Evolutionary conservation across 2,888 invertebrate genomes (phyloP).

Genomic region (Dendrolimus houi): DNA sequence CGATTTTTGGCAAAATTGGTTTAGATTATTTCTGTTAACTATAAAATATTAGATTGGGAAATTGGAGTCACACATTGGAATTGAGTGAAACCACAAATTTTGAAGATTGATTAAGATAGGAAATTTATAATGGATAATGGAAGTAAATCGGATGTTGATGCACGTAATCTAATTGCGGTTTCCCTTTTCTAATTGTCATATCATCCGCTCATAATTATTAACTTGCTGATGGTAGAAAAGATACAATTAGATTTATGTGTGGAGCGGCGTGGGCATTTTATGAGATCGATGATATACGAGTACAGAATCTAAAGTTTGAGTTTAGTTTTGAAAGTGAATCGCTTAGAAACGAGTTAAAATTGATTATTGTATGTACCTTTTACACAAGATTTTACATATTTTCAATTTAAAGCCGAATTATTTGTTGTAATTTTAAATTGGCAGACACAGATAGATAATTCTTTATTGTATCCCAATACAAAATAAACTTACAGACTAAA

Average conservation of each 20-base stretch:
- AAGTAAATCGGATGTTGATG: background rate
- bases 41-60: background rate
- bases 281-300: too few species aligned
- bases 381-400: too few species aligned
- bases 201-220: slow-evolving; percentile 34
- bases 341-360: too few species aligned
- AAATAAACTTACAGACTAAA: too few species aligned
- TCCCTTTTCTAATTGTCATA: slow-evolving; percentile 41
- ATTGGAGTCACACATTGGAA: background rate
- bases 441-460: too few species aligned
- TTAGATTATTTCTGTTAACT: background rate
- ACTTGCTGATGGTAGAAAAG: background rate
- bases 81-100: background rate
- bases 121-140: background rate
- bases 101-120: background rate
- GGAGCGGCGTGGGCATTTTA: too few species aligned
- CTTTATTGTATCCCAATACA: too few species aligned
- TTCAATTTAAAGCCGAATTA: too few species aligned
- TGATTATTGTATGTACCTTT: too few species aligned
- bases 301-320: too few species aligned
- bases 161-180: slow-evolving; percentile 10
- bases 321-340: too few species aligned
- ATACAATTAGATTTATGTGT: background rate
- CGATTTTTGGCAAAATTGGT: background rate
- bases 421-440: too few species aligned